Conservation (phyloP, 2,797 vertebrate genomes). For the Gobionotothen gibberifrons region DNA sequence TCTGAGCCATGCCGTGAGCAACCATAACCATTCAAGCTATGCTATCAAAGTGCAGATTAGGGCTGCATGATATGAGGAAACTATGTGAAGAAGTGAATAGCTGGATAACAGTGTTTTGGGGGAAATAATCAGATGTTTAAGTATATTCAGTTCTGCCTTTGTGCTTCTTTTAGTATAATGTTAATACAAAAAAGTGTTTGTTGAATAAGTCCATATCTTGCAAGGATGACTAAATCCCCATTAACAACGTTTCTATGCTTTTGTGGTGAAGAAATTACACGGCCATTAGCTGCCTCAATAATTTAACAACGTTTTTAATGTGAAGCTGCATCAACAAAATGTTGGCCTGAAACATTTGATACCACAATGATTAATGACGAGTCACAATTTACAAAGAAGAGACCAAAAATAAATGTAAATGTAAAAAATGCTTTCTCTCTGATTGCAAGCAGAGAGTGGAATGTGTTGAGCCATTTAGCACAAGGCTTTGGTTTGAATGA, state of each 20-base stretch:
- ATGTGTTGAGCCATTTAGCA: neutral
- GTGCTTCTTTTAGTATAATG: no score
- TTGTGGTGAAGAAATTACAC: neutral
- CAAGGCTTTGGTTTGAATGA: neutral
- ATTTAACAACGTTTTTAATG: neutral
- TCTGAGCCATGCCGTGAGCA: neutral
- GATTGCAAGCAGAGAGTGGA: neutral
- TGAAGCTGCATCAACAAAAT: neutral
- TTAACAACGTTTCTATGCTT: neutral
- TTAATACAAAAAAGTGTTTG: no score
- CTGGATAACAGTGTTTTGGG: no score
- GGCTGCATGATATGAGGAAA: no score
- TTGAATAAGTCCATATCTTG: no score
- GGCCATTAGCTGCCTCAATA: neutral
- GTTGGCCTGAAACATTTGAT: neutral
- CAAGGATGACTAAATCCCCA: neutral
- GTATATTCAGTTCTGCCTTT: no score
- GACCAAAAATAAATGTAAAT: neutral
- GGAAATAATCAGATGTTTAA: no score
- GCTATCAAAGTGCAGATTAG: neutral
- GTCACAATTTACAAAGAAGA: neutral
- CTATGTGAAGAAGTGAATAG: no score
- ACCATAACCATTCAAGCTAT: neutral
- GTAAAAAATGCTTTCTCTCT: neutral
- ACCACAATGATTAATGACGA: neutral